A percentile compares a stretch with the other conserved stretches of the same genome.
Evolutionary conservation across 1,140 invertebrate species (phyloP).

Genomic region (Drosophila malerkotliana): DNA sequence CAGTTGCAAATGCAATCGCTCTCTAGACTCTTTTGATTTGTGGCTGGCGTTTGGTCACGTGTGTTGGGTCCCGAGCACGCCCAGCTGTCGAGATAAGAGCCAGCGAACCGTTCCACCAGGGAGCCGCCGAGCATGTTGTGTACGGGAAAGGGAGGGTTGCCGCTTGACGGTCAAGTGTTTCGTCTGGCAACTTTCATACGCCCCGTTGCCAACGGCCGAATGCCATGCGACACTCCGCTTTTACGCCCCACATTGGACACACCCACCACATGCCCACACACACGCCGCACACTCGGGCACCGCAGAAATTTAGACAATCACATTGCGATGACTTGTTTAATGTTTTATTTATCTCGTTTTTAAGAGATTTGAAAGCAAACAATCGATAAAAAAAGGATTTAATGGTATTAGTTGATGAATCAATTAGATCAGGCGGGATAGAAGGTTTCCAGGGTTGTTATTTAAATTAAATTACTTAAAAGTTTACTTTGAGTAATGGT

Average conservation of each 20-base stretch:
- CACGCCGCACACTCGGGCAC: background rate
- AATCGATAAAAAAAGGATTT: slow-evolving; percentile 19
- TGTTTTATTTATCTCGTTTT: slow-evolving; percentile 37
- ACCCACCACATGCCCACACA: slow-evolving; percentile 18
- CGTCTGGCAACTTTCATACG: slow-evolving; percentile 46
- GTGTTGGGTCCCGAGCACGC: slow-evolving; percentile 39
- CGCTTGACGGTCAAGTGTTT: slow-evolving; percentile 66
- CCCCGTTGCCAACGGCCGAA: slow-evolving; percentile 40
- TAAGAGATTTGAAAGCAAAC: slow-evolving; percentile 18
- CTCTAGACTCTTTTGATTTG: slow-evolving; percentile 57
- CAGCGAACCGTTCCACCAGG: slow-evolving; percentile 18
- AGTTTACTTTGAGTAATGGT: too few species aligned
- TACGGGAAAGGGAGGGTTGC: background rate
- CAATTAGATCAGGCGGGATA: slow-evolving; percentile 10
- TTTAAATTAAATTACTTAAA: background rate
- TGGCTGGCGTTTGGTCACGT: slow-evolving; percentile 63
- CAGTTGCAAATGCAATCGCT: slow-evolving; percentile 29
- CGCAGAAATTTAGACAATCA: slow-evolving; percentile 22
- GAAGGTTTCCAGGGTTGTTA: background rate
- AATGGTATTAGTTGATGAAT: slow-evolving; percentile 9
- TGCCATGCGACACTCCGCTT: slow-evolving; percentile 38
- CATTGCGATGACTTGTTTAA: slow-evolving; percentile 25
- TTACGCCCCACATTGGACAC: slow-evolving; percentile 26
- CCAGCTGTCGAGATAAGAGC: slow-evolving; percentile 65
- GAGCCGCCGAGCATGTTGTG: too few species aligned